phyloP scores from a whole-genome alignment of 92 coral and sea anemone species.

The Anthopleura xanthogrammica region DNA sequence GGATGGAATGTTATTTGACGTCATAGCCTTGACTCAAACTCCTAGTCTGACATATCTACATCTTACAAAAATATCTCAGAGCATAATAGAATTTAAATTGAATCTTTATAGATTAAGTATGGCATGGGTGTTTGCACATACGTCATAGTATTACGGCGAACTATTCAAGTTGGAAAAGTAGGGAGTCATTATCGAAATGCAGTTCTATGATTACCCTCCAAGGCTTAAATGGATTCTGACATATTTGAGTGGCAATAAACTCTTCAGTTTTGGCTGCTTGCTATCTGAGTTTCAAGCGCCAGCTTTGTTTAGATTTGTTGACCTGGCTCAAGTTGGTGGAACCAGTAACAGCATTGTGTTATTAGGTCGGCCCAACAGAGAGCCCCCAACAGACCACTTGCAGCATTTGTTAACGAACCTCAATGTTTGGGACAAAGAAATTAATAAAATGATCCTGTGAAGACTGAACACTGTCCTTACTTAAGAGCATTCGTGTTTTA shows the following conservation, averaged over 20 bases:
- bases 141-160: constrained; percentile 8
- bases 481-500: no score
- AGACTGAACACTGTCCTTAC: no score
- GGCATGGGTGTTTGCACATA: constrained; percentile 19
- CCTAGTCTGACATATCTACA: constrained; percentile 21
- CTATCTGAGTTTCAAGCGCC: constrained; percentile 8
- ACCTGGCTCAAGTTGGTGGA: background rate
- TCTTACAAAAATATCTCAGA: constrained; percentile 30
- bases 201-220: background rate
- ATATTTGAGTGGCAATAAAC: constrained; percentile 4
- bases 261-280: background rate
- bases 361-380: no score
- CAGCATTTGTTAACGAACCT: no score
- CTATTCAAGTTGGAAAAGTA: background rate
- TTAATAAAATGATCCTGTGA: no score
- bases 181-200: background rate
- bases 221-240: background rate
- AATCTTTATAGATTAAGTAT: constrained; percentile 20
- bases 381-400: no score
- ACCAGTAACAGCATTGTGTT: background rate
- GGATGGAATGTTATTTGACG: constrained; percentile 10
- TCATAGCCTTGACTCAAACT: background rate
- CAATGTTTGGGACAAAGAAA: no score
- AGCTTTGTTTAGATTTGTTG: constrained; percentile 1
- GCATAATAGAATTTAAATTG: constrained; percentile 36